Evolutionary conservation across 2,113 vertebrate genomes (phyloP).

Genomic region (Chiloscyllium plagiosum): DNA sequence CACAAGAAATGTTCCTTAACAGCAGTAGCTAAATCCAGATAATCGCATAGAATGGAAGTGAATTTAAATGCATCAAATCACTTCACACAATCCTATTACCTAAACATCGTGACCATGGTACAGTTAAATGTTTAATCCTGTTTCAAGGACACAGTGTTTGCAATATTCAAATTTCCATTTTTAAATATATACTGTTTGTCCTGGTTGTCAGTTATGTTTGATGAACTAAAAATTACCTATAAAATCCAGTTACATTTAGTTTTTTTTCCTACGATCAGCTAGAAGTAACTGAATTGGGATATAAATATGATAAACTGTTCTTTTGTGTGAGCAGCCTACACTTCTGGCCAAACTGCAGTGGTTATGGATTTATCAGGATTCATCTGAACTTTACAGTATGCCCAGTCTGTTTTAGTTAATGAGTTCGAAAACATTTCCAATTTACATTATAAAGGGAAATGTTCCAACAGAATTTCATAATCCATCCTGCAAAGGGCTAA

Average conservation of each 20-base stretch:
- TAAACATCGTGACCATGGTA: neutral
- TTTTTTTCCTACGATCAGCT: neutral
- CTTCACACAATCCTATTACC: slow-evolving; percentile 17
- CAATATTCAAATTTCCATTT: neutral
- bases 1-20: neutral
- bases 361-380: slow-evolving; percentile 9
- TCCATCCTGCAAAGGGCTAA: neutral
- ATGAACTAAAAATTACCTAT: neutral
- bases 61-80: slow-evolving; percentile 11
- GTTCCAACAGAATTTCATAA: neutral
- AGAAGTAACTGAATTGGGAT: neutral
- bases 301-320: slow-evolving; percentile 11
- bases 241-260: neutral
- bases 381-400: neutral
- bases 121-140: neutral
- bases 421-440: slow-evolving; percentile 12
- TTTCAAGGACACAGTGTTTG: neutral
- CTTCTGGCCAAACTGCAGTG: neutral
- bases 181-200: neutral
- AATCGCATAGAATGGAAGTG: neutral
- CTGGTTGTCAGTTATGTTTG: neutral
- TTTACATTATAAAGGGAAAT: neutral
- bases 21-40: neutral
- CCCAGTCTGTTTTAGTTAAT: slow-evolving; percentile 8
- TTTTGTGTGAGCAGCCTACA: slow-evolving; percentile 9